Evolutionary conservation across 2,888 invertebrate species (phyloP).

Genomic region (Onchidella celtica): DNA sequence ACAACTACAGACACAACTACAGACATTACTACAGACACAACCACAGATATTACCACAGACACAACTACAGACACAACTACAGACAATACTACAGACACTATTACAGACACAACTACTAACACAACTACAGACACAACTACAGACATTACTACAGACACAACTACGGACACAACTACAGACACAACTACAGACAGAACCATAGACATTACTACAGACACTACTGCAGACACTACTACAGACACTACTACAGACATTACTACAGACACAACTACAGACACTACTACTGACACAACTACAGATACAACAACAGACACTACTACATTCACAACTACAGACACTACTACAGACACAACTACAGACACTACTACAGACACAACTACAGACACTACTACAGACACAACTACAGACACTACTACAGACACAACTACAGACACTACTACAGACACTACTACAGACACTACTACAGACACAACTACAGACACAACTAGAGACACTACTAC

Average conservation of each 20-base stretch:
- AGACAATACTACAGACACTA: not conserved
- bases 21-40: too few species aligned
- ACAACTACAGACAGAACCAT: not conserved
- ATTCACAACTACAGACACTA: not conserved
- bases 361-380: too few species aligned
- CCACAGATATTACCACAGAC: not conserved
- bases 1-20: not conserved
- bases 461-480: too few species aligned
- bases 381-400: constrained; percentile 3
- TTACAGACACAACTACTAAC: not conserved
- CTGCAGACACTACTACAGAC: constrained; percentile 4
- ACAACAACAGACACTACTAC: constrained; percentile 9
- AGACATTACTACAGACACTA: not conserved
- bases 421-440: not conserved
- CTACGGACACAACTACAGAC: not conserved
- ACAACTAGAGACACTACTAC: too few species aligned
- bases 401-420: not conserved
- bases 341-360: not conserved
- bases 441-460: too few species aligned
- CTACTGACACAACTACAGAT: too few species aligned
- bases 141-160: not conserved
- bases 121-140: not conserved
- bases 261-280: not conserved
- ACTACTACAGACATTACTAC: not conserved
- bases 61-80: constrained; percentile 1